Base-by-base conservation (phyloP, 1,140 invertebrate species). In the Mesaphorura yosii region DNA sequence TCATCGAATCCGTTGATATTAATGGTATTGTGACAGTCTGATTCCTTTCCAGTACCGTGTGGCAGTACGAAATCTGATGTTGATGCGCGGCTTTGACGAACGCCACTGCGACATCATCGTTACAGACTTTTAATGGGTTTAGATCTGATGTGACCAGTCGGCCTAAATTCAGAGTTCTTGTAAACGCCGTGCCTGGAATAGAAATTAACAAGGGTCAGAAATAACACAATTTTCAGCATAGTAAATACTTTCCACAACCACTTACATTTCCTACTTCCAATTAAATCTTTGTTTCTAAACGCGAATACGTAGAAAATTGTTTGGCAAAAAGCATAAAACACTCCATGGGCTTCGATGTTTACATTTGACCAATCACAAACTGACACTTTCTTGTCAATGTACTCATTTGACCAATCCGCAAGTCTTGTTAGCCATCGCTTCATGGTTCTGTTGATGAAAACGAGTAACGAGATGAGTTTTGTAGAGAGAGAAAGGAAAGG, bases 51-150 rank as follows among this genome's bases (percentile, higher is more conserved):
- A 95, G 84, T 40, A 94, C 76, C 1, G 88, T 78, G 67, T 90
- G 84, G 70, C 90, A 95, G 70, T 93, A 94, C 3, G 85, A 88
- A 40, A 95, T 72, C 66, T 94, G 90, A 68, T 92, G 84, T n/a
- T 78, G 79, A 60, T 84, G 76, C 1, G 86, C 82, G 4, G 91
- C 76, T 0, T 81, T 79, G 1, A 88, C 84, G 72, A 96, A 96
- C 22, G 83, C 83, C 60, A 81, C 79, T 0, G 83, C 80, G 20
- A 95, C 78, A 17, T 80, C 74, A 0, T 79, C 76, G 41, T 83
- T 74, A 67, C 88, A 91, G 1, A 81, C 75, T 46, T 80, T 75
- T 15, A 96, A 70, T 1, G 91, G 91, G 73, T 95, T 96, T 54
- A 95, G 72, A 50, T 78, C 73, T 64, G 82, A 83, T 2, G 81